Evolutionary conservation across 2,113 vertebrate species (phyloP), one percentile per base, ranked within the genome.

Genomic region (Pygoscelis antarcticus): DNA sequence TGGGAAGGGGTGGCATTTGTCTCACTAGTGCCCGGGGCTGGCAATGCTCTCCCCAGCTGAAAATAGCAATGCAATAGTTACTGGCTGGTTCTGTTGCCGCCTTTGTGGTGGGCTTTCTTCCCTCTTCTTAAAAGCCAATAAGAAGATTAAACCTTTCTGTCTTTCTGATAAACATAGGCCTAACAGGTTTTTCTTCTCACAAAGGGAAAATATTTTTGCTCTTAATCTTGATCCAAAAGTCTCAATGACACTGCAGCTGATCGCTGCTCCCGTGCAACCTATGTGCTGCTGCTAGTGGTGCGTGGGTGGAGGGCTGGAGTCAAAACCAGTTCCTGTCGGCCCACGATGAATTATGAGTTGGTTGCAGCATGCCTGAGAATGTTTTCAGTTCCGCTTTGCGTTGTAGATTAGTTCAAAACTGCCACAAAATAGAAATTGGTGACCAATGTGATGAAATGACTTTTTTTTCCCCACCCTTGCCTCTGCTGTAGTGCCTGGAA

Each of bases 241-340:
- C 44, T 93, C 16, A 11, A 2, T 42, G 65, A 18, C 9, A 7
- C 49, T n/a, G 57, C 6, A 70, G 62, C 68, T 65, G 34, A 34
- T 38, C 0, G 4, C 40, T 1, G 26, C 30, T 72, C 8, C 52
- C 0, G 0, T 36, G 58, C n/a, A 49, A 7, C 55, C 40, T 34
- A 19, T 26, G 77, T 70, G 81, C 34, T 34, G 26, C 61, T 40
- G 40, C 11, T 22, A 30, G 42, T 19, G 34, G 16, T 10, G 40
- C 0, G 1, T 38, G 81, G 6, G 20, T 47, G 32, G 46, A 61
- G 69, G 76, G 36, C 40, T 81, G 15, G 51, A 66, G 19, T 36
- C 23, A 51, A 42, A 64, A 85, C 65, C 26, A 15, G 27, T 83
- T 65, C 55, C 66, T 2, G 3, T 60, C 0, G 8, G 29, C 65